Conservation (phyloP, 2,888 invertebrate genomes). For the Trachelus tabidus region DNA sequence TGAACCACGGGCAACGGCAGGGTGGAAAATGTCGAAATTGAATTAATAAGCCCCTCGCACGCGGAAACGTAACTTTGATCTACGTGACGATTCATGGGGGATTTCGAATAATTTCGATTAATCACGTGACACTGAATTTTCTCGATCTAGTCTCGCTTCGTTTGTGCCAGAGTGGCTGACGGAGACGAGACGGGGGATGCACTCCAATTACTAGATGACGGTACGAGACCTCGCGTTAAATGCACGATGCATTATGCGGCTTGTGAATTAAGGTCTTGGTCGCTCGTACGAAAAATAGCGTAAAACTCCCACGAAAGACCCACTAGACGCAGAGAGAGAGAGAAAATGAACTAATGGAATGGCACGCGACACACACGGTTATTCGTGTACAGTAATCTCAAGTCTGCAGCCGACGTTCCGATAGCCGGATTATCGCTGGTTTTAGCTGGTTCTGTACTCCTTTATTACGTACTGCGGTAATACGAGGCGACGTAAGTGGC, state of each 20-base stretch:
- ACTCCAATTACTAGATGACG: not conserved
- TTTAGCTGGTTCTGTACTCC: not conserved
- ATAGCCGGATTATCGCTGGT: not conserved
- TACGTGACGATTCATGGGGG: not conserved
- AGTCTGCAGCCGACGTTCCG: not conserved
- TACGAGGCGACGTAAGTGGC: not conserved
- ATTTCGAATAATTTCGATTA: slow-evolving; percentile 16
- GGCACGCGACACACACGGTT: not conserved
- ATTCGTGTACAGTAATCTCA: not conserved
- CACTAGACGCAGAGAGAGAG: not conserved
- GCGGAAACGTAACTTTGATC: not conserved
- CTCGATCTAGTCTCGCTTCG: not conserved
- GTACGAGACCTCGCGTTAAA: not conserved
- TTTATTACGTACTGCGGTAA: not conserved
- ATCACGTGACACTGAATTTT: not conserved
- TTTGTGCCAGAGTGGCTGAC: not conserved
- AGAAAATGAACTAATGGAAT: not conserved
- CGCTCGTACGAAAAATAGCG: not conserved
- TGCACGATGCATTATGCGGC: not conserved
- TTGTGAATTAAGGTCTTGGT: not conserved
- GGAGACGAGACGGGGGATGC: not conserved
- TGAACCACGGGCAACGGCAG: not conserved
- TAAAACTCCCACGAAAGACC: not conserved
- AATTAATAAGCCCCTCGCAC: slow-evolving; percentile 9
- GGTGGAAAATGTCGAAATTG: slow-evolving; percentile 11